A percentile compares a stretch with the other conserved stretches of the same genome.
phyloP scores from a whole-genome alignment of 2,113 vertebrate species.

The Indicator maculatus region DNA sequence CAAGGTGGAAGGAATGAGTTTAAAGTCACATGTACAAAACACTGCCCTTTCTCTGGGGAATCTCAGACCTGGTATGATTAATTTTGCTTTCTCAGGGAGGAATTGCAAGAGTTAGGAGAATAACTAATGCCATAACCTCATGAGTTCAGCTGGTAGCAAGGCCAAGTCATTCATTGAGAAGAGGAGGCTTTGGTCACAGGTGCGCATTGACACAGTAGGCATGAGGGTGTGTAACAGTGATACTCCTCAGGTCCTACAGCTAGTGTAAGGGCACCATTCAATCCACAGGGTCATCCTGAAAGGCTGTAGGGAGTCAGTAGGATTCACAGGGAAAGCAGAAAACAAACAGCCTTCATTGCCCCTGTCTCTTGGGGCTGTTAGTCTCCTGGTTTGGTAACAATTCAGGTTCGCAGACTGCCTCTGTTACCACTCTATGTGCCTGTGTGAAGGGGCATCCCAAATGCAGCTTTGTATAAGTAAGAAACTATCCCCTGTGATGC shows the following conservation, averaged over 20 bases:
- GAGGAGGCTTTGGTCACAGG: neutral
- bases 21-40: constrained; percentile 22
- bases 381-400: neutral
- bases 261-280: accelerated
- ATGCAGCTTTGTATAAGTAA: neutral
- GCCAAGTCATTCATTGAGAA: neutral
- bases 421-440: neutral
- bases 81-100: constrained; percentile 13
- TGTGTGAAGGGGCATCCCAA: neutral
- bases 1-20: constrained; percentile 4
- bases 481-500: neutral
- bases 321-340: neutral
- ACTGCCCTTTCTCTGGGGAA: constrained; percentile 14
- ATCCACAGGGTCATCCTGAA: neutral
- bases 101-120: neutral
- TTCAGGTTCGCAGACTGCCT: neutral
- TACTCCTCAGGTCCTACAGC: neutral
- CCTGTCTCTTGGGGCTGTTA: accelerated
- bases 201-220: neutral
- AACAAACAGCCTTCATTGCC: neutral
- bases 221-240: accelerated
- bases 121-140: neutral
- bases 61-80: constrained; percentile 21
- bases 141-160: neutral
- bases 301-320: neutral